phyloP scores from a whole-genome alignment of 2,113 vertebrate genomes.

The Spilogale gracilis region DNA sequence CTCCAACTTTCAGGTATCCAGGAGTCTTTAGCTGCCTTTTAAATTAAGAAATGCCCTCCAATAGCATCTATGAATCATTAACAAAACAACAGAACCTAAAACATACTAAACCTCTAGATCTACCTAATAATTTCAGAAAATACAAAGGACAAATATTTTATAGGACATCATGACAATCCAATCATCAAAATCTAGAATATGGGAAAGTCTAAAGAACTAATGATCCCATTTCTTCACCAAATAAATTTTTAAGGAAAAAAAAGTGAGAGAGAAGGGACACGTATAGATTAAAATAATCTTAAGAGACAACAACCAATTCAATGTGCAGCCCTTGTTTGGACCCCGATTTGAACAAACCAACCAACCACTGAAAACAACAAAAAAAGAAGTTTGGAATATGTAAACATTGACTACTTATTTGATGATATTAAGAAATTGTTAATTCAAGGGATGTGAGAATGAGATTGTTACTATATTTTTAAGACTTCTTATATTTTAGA shows the following conservation, averaged over 20 bases:
- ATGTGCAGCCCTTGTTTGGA: neutral
- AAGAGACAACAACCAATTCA: neutral
- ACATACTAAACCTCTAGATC: neutral
- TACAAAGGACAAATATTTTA: neutral
- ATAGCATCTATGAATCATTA: neutral
- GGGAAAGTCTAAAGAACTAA: neutral
- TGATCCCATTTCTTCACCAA: neutral
- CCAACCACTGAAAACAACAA: neutral
- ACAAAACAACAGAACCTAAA: slow-evolving; percentile 8
- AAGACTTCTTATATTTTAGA: slow-evolving; percentile 11
- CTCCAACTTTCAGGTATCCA: neutral
- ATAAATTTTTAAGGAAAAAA: neutral
- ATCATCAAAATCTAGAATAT: slow-evolving; percentile 4
- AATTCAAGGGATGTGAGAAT: neutral
- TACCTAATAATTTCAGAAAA: neutral
- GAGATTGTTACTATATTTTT: neutral
- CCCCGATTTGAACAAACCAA: neutral
- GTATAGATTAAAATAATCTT: slow-evolving; percentile 31
- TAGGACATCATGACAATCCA: neutral
- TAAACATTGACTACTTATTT: neutral
- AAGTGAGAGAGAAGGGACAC: neutral
- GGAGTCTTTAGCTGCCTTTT: neutral
- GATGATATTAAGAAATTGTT: neutral
- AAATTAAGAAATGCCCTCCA: neutral
- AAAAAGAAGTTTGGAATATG: neutral